Percentiles rank a stretch among this genome's conserved stretches.
These are phyloP conservation scores for Mimachlamys varia DNA, from an alignment of 2,888 invertebrate species.

Conservation along the genomic window DNA sequence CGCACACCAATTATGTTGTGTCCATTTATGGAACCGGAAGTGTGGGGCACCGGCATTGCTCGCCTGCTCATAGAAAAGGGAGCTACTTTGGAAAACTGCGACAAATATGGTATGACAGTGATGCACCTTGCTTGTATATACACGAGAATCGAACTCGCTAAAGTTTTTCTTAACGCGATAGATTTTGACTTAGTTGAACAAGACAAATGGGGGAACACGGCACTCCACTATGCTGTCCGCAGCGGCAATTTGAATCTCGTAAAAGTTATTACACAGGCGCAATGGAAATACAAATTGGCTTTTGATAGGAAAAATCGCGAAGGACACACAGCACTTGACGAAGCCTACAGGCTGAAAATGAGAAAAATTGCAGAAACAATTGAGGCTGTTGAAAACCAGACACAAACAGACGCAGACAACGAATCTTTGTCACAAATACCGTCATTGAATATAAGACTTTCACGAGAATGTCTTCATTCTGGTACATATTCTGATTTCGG, in stretches of 20 bases:
- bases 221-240: slow-evolving; percentile 77
- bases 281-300: slow-evolving; percentile 60
- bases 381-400: slow-evolving; percentile 42
- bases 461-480: slow-evolving; percentile 39
- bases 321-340: slow-evolving; percentile 62
- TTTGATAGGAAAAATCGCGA: slow-evolving; percentile 61
- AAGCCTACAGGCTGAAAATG: slow-evolving; percentile 58
- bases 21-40: slow-evolving; percentile 74
- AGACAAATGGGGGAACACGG: slow-evolving; percentile 78
- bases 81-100: slow-evolving; percentile 68
- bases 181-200: slow-evolving; percentile 76
- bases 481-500: slow-evolving; percentile 37
- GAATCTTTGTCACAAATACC: slow-evolving; percentile 53
- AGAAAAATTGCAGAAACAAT: slow-evolving; percentile 60
- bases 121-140: slow-evolving; percentile 79
- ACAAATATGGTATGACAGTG: slow-evolving; percentile 75
- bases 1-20: slow-evolving; percentile 78
- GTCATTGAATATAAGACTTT: slow-evolving; percentile 50
- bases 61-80: slow-evolving; percentile 78
- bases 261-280: slow-evolving; percentile 63
- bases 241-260: slow-evolving; percentile 69
- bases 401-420: slow-evolving; percentile 44
- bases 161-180: slow-evolving; percentile 74
- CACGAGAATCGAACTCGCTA: slow-evolving; percentile 68
- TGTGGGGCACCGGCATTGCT: slow-evolving; percentile 78